These are phyloP conservation scores for Aphelinus certus DNA, from an alignment of 1,140 invertebrate species.

Conservation along the genomic window DNA sequence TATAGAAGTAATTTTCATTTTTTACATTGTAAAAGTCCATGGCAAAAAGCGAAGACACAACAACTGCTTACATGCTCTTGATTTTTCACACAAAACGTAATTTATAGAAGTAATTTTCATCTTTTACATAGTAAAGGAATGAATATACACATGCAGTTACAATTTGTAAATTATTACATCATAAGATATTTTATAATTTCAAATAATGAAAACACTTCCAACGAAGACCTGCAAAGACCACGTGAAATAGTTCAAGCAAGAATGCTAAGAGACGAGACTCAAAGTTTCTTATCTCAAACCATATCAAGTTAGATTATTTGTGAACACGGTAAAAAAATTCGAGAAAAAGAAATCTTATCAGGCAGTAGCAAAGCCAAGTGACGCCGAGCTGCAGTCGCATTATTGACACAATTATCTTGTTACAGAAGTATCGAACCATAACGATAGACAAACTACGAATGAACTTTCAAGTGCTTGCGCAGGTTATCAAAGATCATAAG, in stretches of 20 bases:
- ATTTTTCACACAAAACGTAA: too few species aligned
- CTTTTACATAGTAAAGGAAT: too few species aligned
- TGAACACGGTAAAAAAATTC: slow-evolving; percentile 13
- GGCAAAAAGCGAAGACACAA: too few species aligned
- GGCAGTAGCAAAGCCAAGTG: not conserved
- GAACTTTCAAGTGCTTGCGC: slow-evolving; percentile 38
- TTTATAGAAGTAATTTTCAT: too few species aligned
- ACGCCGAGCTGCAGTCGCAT: not conserved
- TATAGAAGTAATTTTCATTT: too few species aligned
- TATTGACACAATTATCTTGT: slow-evolving; percentile 30
- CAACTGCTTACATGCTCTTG: too few species aligned
- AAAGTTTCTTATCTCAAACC: not conserved
- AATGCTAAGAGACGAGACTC: not conserved
- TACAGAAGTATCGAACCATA: slow-evolving; percentile 23
- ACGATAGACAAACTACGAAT: slow-evolving; percentile 36
- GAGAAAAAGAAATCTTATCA: slow-evolving; percentile 33
- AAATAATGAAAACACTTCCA: too few species aligned
- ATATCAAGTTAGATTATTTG: slow-evolving; percentile 32
- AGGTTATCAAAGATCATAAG: slow-evolving; percentile 40
- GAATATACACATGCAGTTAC: too few species aligned
- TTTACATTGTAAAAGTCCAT: too few species aligned
- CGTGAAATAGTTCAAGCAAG: not conserved
- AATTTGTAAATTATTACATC: too few species aligned
- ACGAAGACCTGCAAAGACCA: too few species aligned
- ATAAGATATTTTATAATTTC: too few species aligned